Evolutionary conservation across 2,888 invertebrate species (phyloP).

Genomic region (Protonemura montana): DNA sequence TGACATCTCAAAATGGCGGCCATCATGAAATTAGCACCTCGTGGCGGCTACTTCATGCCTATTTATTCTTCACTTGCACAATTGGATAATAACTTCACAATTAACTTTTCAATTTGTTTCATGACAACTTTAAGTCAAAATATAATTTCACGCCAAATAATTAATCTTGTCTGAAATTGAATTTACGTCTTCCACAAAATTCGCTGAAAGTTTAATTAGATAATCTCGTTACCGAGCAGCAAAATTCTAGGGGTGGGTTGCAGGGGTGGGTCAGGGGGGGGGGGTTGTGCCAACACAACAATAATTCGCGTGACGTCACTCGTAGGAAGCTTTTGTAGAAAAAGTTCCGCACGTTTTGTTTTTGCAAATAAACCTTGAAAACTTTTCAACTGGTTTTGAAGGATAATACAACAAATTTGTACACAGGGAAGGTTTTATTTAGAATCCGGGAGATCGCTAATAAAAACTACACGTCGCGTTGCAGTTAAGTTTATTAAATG

Average conservation of each 20-base stretch:
- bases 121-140: not conserved
- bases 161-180: not conserved
- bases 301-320: not conserved
- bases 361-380: not conserved
- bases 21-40: not conserved
- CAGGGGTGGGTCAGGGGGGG: too few relatives aligned
- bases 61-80: not conserved
- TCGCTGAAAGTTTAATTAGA: not conserved
- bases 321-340: not conserved
- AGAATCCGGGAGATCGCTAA: too few relatives aligned
- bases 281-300: too few relatives aligned
- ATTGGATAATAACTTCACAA: not conserved
- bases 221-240: not conserved
- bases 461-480: too few relatives aligned
- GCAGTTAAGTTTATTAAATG: too few relatives aligned
- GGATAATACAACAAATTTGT: not conserved
- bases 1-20: not conserved
- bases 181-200: slow-evolving; percentile 4
- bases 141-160: slow-evolving; percentile 4
- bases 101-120: not conserved
- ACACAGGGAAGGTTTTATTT: too few relatives aligned
- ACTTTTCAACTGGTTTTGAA: not conserved
- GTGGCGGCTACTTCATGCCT: not conserved
- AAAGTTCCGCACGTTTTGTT: not conserved
- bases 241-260: not conserved